Base-by-base conservation (phyloP, 1,140 invertebrate genomes). In the Aphaenogaster floridana region DNA sequence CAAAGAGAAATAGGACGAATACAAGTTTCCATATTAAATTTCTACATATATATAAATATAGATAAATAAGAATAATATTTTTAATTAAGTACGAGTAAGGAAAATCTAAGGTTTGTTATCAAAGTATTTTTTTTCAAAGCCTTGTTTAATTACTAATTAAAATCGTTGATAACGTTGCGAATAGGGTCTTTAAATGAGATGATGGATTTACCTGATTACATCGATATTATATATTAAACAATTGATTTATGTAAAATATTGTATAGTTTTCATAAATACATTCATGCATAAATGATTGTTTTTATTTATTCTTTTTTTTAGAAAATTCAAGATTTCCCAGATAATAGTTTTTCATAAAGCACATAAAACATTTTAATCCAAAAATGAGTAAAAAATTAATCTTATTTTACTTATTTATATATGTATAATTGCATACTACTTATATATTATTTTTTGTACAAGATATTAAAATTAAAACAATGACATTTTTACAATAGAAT, bases 231-330 rank as follows among this genome's bases (percentile, higher is more conserved):
- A 52, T 54, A 42, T 76, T 57, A 17, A 76, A 59, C 13, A 48
- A 86, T 79, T 68, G 5, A 72, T 71, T 63, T 63, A 57, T 87
- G 68, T 85, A 66, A 87, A 48, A 9, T 50, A 66, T 85, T 57
- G 8, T 79, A 79, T 86, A 57, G 54, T 68, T 54, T 66, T 59
- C 17, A 50, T 36, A 59, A 45, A 45, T 79, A 76, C 0, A 59
- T 76, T 76, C 28, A 76, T 45, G 28, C 50, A 59, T 57, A 77
- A 54, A 78, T 79, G 3, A 36, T 66, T 28, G 54, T 7, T 50
- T 85, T 85, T 15, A n/a, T n/a, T 64, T n/a, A 50, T 68, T 66
- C 9, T 64, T 50, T 52, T 61, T 50, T n/a, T 48, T 3, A 57
- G 3, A 76, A 54, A 77, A 54, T 39, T 76, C 3, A 15, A 57